Base-by-base conservation (phyloP, 1,140 invertebrate genomes). In the Meloidogyne chitwoodi region DNA sequence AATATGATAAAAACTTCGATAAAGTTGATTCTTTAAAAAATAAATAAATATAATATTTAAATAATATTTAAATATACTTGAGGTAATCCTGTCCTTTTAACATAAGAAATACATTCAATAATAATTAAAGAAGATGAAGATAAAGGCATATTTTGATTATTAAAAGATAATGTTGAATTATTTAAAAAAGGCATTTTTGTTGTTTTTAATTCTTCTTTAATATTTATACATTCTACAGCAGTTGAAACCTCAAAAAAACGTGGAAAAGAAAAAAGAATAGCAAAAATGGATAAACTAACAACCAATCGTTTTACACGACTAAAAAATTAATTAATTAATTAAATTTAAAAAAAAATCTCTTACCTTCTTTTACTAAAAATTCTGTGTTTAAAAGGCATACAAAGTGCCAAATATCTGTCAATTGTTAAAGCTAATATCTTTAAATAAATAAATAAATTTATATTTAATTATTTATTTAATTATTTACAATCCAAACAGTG, bases 1-100 rank as follows among this genome's bases (percentile, higher is more conserved):
- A 11, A 85, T 86, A 44, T 86, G 84, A 68, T 85, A 85, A 16
- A 86, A 68, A 31, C 80, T 83, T 81, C 84, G 85, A 65, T 85
- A 85, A 38, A 79, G 29, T 67, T 74, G 63, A 68, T 86, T 81
- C 83, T 85, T 62, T 66, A 83, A 70, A 56, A 31, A 24, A 12
- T 2, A 27, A 70, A 62, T 29, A 44, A 44, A 69, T n/a, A n/a
- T n/a, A n/a, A n/a, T n/a, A n/a, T n/a, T 70, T 70, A 27, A 44
- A 12, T 41, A 70, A 27, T 19, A 19, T 22, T 22, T 69, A 19
- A 26, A 22, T 29, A 44, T 68, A 78, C 82, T 24, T 84, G 81
- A 16, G 84, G 74, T 16, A 84, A 66, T 56, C 67, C 68, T 14
- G 83, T 84, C 11, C 83, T 61, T 31, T 73, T 44, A 22, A 73